Evolutionary conservation across 2,888 invertebrate genomes (phyloP), one percentile per base, ranked within the genome.

Genomic region (Polyommatus iphigenia): DNA sequence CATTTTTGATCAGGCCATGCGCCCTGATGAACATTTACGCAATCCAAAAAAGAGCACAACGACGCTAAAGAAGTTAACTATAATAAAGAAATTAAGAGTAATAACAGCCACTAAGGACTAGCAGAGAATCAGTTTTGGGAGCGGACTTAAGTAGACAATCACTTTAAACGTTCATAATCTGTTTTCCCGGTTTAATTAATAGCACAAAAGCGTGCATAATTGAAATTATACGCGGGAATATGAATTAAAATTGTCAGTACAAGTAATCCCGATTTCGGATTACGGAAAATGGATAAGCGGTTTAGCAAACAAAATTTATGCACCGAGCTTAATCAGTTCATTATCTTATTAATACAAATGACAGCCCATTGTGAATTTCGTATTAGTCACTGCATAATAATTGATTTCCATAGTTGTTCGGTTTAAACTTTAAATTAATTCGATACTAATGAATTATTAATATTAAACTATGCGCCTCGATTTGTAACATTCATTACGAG

Each of bases 311-410:
- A 75, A 75, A 75, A 75, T 75, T 75, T 75, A 75, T 75, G 75
- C 54, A 75, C 54, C 46, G 76, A 76, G 76, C 79, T 78, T 79
- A 78, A 78, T 75, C 71, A 76, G 75, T 76, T 62, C 78, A 80
- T 82, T 80, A 82, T 80, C 79, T 80, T 79, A 79, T 81, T 80
- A 79, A 79, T 79, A 81, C 80, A 79, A 81, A 81, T 81, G 78
- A 80, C 79, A 78, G 78, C 78, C 76, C 80, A 80, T 81, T 80
- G 77, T 76, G 80, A 82, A 82, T 80, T 77, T 57, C n/a, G 77
- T 75, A 79, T 80, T 80, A 79, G 81, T 79, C 32, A 67, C 62
- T 59, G 59, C 73, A 18, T 29, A 57, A 78, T 80, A 81, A 81
- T 81, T 81, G 81, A 81, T 81, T 81, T 79, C 76, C 78, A 78